Conservation (phyloP, 2,888 invertebrate genomes). For the Chrysolina haemoptera region DNA sequence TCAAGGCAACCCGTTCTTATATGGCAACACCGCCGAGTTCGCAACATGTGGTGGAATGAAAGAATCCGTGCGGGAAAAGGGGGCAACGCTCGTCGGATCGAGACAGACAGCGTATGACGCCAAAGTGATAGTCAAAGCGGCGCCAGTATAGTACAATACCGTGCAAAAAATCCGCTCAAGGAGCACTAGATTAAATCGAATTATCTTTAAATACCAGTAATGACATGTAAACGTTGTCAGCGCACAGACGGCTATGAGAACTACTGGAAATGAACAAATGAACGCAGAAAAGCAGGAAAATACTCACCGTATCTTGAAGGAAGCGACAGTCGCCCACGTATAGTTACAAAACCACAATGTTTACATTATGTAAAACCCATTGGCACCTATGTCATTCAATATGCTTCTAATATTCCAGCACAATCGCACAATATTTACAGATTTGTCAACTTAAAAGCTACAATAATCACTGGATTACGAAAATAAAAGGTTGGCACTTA, state of each 20-base stretch:
- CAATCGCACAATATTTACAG: slow-evolving; percentile 48
- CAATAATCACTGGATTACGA: slow-evolving; percentile 48
- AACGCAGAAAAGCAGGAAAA: slow-evolving; percentile 29
- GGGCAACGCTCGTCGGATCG: slow-evolving; percentile 63
- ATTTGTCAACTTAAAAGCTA: slow-evolving; percentile 28
- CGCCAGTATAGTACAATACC: slow-evolving; percentile 69
- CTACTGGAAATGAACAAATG: slow-evolving; percentile 28
- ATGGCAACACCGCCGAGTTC: slow-evolving; percentile 44
- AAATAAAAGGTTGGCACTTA: slow-evolving; percentile 57
- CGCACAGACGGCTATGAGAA: not conserved
- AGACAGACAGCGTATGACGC: slow-evolving; percentile 70
- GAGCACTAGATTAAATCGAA: slow-evolving; percentile 21
- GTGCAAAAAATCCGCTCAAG: slow-evolving; percentile 65
- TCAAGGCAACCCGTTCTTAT: slow-evolving; percentile 21
- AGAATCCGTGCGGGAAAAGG: slow-evolving; percentile 63
- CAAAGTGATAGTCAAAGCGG: slow-evolving; percentile 70
- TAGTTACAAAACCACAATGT: slow-evolving; percentile 50
- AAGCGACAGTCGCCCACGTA: slow-evolving; percentile 56
- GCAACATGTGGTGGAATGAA: slow-evolving; percentile 57
- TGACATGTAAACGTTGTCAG: slow-evolving; percentile 14
- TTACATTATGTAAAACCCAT: slow-evolving; percentile 52
- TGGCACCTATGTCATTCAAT: slow-evolving; percentile 32
- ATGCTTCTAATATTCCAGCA: slow-evolving; percentile 33
- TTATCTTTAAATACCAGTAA: slow-evolving; percentile 16
- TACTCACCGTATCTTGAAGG: slow-evolving; percentile 55